These are phyloP conservation scores for Buathra laborator DNA, from an alignment of 2,888 invertebrate genomes.

Conservation along the genomic window DNA sequence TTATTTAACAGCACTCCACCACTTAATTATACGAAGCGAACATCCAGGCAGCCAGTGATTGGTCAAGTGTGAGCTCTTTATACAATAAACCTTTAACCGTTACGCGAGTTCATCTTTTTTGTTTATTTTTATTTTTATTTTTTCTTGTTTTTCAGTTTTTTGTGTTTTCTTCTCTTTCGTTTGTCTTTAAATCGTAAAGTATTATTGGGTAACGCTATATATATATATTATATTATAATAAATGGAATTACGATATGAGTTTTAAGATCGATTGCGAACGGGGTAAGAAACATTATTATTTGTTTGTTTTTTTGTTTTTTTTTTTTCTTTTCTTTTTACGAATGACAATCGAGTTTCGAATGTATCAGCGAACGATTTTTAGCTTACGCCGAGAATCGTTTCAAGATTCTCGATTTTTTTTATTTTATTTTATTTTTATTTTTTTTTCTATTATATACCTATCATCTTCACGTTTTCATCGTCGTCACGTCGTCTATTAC, in stretches of 20 bases:
- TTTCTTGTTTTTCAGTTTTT: slow-evolving; percentile 32
- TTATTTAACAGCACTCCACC: slow-evolving; percentile 62
- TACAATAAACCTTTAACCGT: slow-evolving; percentile 67
- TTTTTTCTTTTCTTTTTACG: slow-evolving; percentile 15
- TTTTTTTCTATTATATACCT: slow-evolving; percentile 7
- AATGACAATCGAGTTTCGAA: slow-evolving; percentile 56
- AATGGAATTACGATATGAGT: slow-evolving; percentile 78
- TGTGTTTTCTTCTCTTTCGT: slow-evolving; percentile 4
- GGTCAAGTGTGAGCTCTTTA: slow-evolving; percentile 82
- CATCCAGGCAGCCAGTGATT: slow-evolving; percentile 84
- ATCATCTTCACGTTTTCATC: slow-evolving; percentile 20
- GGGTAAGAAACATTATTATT: slow-evolving; percentile 67
- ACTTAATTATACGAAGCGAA: slow-evolving; percentile 76
- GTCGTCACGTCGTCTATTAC: slow-evolving; percentile 57
- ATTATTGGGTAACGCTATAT: slow-evolving; percentile 28
- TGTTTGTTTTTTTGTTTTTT: background rate
- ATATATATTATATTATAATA: slow-evolving; percentile 42
- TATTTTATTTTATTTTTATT: slow-evolving; percentile 13
- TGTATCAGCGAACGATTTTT: slow-evolving; percentile 62
- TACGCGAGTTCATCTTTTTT: slow-evolving; percentile 51
- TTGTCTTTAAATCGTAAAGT: slow-evolving; percentile 7
- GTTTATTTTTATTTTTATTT: slow-evolving; percentile 26
- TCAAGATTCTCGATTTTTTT: slow-evolving; percentile 52
- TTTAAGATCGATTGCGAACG: slow-evolving; percentile 71
- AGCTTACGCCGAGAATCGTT: slow-evolving; percentile 68